Evolutionary conservation across 2,113 vertebrate genomes (phyloP).

Genomic region (Pluvianellus socialis): DNA sequence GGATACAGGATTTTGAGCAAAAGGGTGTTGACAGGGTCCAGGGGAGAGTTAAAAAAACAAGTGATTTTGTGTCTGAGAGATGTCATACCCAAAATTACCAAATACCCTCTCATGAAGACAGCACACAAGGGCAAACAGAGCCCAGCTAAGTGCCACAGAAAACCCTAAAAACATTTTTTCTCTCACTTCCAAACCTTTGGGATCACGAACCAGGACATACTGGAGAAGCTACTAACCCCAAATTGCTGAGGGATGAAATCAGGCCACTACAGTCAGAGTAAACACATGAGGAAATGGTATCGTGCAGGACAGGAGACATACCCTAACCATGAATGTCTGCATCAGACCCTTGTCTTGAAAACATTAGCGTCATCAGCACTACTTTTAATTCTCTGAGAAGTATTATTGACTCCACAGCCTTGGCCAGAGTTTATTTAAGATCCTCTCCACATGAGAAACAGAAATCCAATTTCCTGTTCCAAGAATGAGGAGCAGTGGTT

Average conservation of each 20-base stretch:
- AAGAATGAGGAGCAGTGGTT: constrained; percentile 10
- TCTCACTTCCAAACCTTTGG: background rate
- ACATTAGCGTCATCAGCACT: background rate
- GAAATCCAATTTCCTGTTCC: constrained; percentile 48
- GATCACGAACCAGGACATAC: background rate
- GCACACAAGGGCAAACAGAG: background rate
- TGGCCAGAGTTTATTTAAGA: background rate
- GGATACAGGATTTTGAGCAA: background rate
- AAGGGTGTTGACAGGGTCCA: background rate
- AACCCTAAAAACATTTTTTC: background rate
- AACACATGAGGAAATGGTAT: background rate
- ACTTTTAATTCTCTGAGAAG: background rate
- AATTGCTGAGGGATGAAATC: background rate
- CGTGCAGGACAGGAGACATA: background rate
- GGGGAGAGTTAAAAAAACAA: background rate
- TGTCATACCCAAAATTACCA: background rate
- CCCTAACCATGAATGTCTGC: background rate
- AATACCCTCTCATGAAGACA: background rate
- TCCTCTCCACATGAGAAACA: background rate
- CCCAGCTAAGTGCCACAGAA: background rate
- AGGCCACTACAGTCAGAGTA: background rate
- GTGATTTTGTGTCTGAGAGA: background rate
- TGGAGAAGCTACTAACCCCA: background rate
- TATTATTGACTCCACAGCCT: background rate
- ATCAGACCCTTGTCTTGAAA: background rate